Evolutionary conservation across 2,888 invertebrate species (phyloP).

Genomic region (Pollenia angustigena): DNA sequence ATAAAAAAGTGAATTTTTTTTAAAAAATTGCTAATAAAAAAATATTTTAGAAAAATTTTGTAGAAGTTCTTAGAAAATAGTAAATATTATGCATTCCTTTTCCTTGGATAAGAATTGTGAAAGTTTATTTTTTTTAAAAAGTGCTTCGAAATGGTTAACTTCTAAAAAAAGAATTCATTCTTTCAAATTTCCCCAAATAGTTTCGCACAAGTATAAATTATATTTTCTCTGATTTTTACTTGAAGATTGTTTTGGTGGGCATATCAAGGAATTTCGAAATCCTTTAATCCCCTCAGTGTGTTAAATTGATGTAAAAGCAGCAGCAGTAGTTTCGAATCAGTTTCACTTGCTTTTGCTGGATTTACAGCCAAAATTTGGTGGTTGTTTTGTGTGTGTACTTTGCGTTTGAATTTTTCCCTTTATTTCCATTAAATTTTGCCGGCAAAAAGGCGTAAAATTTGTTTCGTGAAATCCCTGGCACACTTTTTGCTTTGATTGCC

Average conservation of each 20-base stretch:
- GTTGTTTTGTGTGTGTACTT: conserved; percentile 46
- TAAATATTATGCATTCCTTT: too few species aligned
- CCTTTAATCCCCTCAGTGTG: conserved; percentile 76
- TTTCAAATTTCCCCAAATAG: background rate
- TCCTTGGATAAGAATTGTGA: too few species aligned
- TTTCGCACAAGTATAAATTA: conserved; percentile 32
- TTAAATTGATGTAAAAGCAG: conserved; percentile 77
- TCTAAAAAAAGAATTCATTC: background rate
- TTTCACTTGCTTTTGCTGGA: conserved; percentile 64
- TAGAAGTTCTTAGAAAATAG: too few species aligned
- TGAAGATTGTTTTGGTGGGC: conserved; percentile 53
- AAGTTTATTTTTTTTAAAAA: too few species aligned
- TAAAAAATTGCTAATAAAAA: too few species aligned
- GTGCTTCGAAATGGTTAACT: background rate
- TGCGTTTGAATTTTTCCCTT: background rate
- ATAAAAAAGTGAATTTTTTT: too few species aligned
- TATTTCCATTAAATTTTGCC: conserved; percentile 44
- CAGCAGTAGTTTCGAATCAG: conserved; percentile 62
- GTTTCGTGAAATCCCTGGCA: conserved; percentile 76
- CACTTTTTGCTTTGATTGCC: conserved; percentile 67
- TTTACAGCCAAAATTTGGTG: conserved; percentile 24
- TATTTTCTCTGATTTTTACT: conserved; percentile 37
- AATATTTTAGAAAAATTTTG: too few species aligned
- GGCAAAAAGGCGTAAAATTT: conserved; percentile 78
- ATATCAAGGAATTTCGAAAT: conserved; percentile 74